Evolutionary conservation across 2,888 invertebrate genomes (phyloP).

Genomic region (Poecilobothrus nobilitatus): DNA sequence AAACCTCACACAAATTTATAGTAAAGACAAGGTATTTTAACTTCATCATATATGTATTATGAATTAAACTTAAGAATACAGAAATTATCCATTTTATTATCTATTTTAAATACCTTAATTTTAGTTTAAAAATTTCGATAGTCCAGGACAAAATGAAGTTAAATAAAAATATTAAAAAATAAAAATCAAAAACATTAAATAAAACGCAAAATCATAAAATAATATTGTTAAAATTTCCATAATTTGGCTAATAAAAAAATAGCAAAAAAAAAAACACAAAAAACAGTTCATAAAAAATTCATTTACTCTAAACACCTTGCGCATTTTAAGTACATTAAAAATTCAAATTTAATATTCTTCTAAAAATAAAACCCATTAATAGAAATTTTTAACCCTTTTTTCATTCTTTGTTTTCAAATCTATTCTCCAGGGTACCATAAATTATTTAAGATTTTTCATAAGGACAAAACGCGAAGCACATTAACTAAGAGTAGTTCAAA

Average conservation of each 20-base stretch:
- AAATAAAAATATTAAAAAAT: neutral
- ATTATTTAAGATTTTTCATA: neutral
- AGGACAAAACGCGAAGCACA: neutral
- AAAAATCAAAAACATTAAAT: neutral
- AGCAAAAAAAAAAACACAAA: neutral
- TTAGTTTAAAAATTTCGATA: too few relatives aligned
- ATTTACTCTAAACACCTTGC: neutral
- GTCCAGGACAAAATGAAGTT: too few relatives aligned
- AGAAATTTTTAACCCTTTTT: neutral
- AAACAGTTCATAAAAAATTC: neutral
- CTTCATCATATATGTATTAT: too few relatives aligned
- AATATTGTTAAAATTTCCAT: neutral
- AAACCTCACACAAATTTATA: too few relatives aligned
- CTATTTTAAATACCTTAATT: too few relatives aligned
- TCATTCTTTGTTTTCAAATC: neutral
- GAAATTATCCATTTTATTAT: too few relatives aligned
- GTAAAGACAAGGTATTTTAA: too few relatives aligned
- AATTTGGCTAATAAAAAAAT: neutral
- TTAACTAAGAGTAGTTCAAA: neutral
- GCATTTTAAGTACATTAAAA: conserved; percentile 1
- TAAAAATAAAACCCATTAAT: neutral
- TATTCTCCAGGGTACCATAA: neutral
- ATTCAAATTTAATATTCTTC: neutral
- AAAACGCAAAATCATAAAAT: neutral
- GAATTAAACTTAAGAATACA: too few relatives aligned